These are phyloP conservation scores for Pholis gunnellus DNA, from an alignment of 2,113 vertebrate species.

Conservation along the genomic window DNA sequence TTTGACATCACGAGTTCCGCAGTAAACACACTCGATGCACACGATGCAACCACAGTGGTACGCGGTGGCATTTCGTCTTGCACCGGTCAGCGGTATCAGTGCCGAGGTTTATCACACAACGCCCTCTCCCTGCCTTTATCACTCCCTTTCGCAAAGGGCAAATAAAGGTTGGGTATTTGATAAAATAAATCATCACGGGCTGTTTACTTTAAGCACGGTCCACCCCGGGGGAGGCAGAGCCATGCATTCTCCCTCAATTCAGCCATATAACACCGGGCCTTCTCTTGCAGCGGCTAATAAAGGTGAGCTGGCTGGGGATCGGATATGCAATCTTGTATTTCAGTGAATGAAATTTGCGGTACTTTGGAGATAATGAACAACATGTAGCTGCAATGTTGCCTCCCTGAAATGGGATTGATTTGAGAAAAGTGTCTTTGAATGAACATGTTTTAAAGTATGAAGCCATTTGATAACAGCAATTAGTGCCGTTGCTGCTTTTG, in stretches of 20 bases:
- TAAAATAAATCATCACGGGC: constrained; percentile 41
- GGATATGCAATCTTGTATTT: not conserved
- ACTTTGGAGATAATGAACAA: constrained; percentile 30
- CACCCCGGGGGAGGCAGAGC: not conserved
- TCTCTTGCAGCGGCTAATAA: not conserved
- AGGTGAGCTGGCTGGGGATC: not conserved
- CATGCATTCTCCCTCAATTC: constrained; percentile 1
- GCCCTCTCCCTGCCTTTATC: constrained; percentile 11
- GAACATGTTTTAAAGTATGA: constrained; percentile 7
- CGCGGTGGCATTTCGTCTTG: constrained; percentile 9
- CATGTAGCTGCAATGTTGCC: not conserved
- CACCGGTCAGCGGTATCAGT: constrained; percentile 12
- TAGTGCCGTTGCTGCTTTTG: not conserved
- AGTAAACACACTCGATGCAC: not conserved
- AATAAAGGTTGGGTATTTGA: constrained; percentile 55
- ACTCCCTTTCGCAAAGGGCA: constrained; percentile 37
- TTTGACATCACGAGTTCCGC: constrained; percentile 9
- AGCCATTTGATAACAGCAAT: constrained; percentile 2
- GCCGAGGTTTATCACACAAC: constrained; percentile 35
- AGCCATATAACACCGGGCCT: not conserved
- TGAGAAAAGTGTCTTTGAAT: not conserved
- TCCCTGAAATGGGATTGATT: constrained; percentile 34
- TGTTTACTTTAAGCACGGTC: constrained; percentile 20
- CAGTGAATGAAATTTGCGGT: not conserved
- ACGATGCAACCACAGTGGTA: not conserved